These are phyloP conservation scores for Myiozetetes cayanensis DNA, from an alignment of 2,113 vertebrate genomes.

Conservation along the genomic window DNA sequence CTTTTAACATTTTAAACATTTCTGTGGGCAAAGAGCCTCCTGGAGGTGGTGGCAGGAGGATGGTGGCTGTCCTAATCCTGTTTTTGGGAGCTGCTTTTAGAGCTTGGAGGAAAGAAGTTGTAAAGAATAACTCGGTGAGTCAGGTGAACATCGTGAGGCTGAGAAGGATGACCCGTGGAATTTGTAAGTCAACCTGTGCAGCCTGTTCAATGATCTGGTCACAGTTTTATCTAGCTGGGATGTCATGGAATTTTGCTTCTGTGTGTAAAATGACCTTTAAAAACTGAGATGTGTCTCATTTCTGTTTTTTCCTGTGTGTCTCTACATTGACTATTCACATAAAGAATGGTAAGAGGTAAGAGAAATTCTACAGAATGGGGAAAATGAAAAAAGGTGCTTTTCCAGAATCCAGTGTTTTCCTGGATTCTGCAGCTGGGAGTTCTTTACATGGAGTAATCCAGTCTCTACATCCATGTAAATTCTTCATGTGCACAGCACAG, in stretches of 20 bases:
- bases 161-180: not conserved
- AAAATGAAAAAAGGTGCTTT: not conserved
- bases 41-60: no score
- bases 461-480: not conserved
- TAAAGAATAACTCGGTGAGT: not conserved
- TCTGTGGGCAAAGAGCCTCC: not conserved
- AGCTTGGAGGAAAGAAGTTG: not conserved
- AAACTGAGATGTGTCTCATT: not conserved
- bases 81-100: not conserved
- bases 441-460: not conserved
- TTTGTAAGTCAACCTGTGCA: not conserved
- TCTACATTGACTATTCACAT: not conserved
- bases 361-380: not conserved
- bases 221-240: not conserved
- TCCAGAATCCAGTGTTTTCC: not conserved
- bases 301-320: not conserved
- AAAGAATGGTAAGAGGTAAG: not conserved
- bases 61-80: not conserved
- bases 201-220: not conserved
- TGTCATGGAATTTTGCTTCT: not conserved
- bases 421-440: not conserved
- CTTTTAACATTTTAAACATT: not conserved
- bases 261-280: not conserved
- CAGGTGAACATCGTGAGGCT: not conserved
- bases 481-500: not conserved